phyloP scores from a whole-genome alignment of 2,888 invertebrate genomes.

The Caenorhabditis parvicauda region DNA sequence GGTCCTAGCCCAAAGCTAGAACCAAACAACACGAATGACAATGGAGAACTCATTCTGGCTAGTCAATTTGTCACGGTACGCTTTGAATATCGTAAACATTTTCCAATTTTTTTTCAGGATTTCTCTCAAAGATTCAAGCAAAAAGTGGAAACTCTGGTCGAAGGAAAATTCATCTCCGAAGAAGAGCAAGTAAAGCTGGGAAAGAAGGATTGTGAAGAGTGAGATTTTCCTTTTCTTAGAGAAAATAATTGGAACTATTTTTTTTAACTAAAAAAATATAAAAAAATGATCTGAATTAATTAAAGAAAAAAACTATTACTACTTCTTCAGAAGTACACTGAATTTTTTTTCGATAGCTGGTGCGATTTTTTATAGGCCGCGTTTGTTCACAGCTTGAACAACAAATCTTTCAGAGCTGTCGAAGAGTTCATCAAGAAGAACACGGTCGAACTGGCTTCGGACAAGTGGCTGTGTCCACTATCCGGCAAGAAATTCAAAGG shows the following conservation, averaged over 20 bases:
- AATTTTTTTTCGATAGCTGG: no score
- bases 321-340: no score
- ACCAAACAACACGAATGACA: conserved; percentile 67
- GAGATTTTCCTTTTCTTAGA: conserved; percentile 53
- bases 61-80: conserved; percentile 29
- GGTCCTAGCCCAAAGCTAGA: conserved; percentile 80
- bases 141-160: conserved; percentile 76
- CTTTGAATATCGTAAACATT: no score
- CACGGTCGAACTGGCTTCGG: conserved; percentile 92
- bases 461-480: conserved; percentile 96
- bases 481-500: conserved; percentile 98
- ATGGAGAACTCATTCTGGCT: conserved; percentile 49
- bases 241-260: not conserved
- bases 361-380: not conserved
- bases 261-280: no score
- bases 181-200: conserved; percentile 82
- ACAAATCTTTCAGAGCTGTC: conserved; percentile 70
- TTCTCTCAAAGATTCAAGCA: no score
- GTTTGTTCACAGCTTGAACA: not conserved
- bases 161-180: conserved; percentile 73
- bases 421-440: conserved; percentile 93
- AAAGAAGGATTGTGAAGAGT: conserved; percentile 74
- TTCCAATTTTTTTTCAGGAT: no score
- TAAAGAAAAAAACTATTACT: no score
- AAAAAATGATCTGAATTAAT: no score